Evolutionary conservation across 2,113 vertebrate species (phyloP), one percentile per base, ranked within the genome.

Genomic region (Orientallactaga bullata): DNA sequence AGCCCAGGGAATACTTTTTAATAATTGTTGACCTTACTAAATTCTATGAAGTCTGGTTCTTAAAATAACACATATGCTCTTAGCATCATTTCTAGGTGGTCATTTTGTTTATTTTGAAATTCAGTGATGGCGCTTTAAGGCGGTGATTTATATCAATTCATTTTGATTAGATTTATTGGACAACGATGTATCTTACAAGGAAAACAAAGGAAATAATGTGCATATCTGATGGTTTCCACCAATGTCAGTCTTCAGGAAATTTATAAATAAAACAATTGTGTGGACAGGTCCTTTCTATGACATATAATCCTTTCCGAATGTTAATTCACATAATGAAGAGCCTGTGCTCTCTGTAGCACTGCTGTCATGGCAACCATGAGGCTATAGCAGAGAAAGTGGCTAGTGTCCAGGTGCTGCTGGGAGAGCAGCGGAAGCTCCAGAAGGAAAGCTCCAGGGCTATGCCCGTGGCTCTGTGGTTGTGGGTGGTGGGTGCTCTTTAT

Each of bases 231-330:
- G 20, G 4, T 65, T 96, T 94, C 79, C 35, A 51, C 77, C 71
- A 77, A n/a, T 88, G 74, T 68, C 80, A 85, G 90, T 86, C 95
- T 95, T 42, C 63, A 13, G 32, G 78, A 32, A 47, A 87, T 32
- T 72, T 24, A 65, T 92, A 47, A 84, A 42, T 95, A 94, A 97
- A 96, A 92, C 82, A 89, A 86, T 94, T 90, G 42, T 35, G 77
- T 39, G 51, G 83, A 77, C 80, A 63, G 92, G 42, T 91, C 86
- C 55, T 69, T 88, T 96, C 93, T 91, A 23, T 90, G 83, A 89
- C 80, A 61, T 87, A 37, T 93, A 0, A 96, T 95, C 79, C 93
- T 93, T 97, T 97, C 96, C 51, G 42, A 95, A 87, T 97, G 95
- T 87, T 92, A 90, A 91, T 95, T 95, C 69, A 5, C 28, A n/a